Base-by-base conservation (phyloP, 2,113 vertebrate species). In the Conger conger region DNA sequence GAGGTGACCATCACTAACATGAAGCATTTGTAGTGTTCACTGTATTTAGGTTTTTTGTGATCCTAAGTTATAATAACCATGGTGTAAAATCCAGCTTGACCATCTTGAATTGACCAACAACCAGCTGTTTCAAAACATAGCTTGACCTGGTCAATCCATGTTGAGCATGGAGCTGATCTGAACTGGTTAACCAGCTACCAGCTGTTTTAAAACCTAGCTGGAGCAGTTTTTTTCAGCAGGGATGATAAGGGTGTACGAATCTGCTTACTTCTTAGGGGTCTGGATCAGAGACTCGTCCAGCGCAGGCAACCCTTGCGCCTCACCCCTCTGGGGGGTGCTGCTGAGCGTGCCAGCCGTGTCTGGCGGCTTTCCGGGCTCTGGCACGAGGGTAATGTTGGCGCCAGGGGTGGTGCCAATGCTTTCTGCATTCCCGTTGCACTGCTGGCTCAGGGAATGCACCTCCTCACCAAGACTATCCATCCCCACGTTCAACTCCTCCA, bases 401-500 rank as follows among this genome's bases (percentile, higher is more conserved):
- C 94, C 92, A 85, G 89, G 91, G 86, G 54, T 87, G 77, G 60
- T 78, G 78, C 92, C 88, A 82, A 68, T 86, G 89, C 89, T 95
- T 91, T 18, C 91, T 84, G 93, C 73, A 33, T 92, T 97, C 81
- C 96, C 96, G 0, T 95, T 96, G 85, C 96, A 98, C 50, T 97
- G 97, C 89, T 97, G 96, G 82, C 87, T 93, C 84, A 97, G 94
- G n/a, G 93, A 88, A 38, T 97, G 95, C 0, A 98, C 96, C 42
- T 99, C 97, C 27, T 96, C 97, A 84, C 96, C 97, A 83, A 98
- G 92, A 86, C 88, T 95, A 88, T 99, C 98, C 96, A 99, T 99
- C 82, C 98, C 97, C 89, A 99, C 96, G 54, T 99, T 99, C 89
- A 99, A 94, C 91, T 99, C 98, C 86, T 99, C 98, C 86, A 99